These are phyloP conservation scores for Epizoanthus stellaris DNA, from an alignment of 92 coral and sea anemone genomes.

Conservation along the genomic window DNA sequence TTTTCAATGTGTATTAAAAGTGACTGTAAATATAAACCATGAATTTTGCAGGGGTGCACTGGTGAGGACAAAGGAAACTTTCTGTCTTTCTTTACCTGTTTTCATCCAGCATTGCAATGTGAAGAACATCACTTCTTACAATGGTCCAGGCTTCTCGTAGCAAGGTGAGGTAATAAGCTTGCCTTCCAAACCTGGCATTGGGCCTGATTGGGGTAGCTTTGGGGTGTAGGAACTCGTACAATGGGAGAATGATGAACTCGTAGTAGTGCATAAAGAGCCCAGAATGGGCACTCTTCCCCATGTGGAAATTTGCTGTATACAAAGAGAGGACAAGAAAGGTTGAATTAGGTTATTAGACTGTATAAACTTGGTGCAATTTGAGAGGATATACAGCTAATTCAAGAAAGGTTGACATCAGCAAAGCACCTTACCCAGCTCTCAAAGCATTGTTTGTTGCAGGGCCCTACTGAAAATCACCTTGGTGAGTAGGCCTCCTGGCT, in stretches of 20 bases:
- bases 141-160: slow-evolving; percentile 54
- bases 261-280: slow-evolving; percentile 53
- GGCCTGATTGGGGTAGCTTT: slow-evolving; percentile 56
- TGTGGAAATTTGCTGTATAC: slow-evolving; percentile 52
- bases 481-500: no score
- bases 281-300: slow-evolving; percentile 49
- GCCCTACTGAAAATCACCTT: no score
- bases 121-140: slow-evolving; percentile 33
- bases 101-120: slow-evolving; percentile 19
- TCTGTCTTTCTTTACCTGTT: slow-evolving; percentile 19
- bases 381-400: no score
- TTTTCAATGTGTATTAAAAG: not conserved
- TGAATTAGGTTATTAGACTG: no score
- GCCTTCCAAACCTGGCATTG: slow-evolving; percentile 57
- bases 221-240: slow-evolving; percentile 47
- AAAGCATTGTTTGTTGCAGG: no score
- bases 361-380: no score
- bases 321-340: slow-evolving; percentile 21
- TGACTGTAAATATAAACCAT: not conserved
- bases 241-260: slow-evolving; percentile 38
- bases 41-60: not conserved
- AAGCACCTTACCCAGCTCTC: no score
- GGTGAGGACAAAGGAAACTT: not conserved
- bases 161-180: slow-evolving; percentile 37
- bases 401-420: no score